Evolutionary conservation across 2,113 vertebrate species (phyloP), one percentile per base, ranked within the genome.

Genomic region (Eulacestoma nigropectus): DNA sequence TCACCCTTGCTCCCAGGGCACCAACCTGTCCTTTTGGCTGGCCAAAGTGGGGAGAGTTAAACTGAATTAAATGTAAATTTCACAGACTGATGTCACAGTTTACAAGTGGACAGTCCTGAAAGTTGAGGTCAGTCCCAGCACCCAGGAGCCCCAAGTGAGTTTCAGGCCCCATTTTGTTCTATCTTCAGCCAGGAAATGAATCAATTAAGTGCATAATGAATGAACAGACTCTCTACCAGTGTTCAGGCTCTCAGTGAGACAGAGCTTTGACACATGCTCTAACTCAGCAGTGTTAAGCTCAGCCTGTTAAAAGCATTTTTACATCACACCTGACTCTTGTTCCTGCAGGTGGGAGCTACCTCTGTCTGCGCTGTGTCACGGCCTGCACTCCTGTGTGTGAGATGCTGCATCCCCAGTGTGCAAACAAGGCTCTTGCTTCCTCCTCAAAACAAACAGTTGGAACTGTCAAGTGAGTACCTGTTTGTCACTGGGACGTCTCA

Each of bases 401-500:
- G 49, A 46, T 52, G 44, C 64, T 91, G 62, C n/a, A n/a, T n/a
- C n/a, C n/a, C n/a, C n/a, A n/a, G n/a, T 14, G 23, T 60, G n/a
- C 73, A 70, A 64, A 57, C 78, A 63, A 69, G 80, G 67, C 14
- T 91, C 60, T 47, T 88, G 73, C 76, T 91, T 84, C 81, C 64
- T 90, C 89, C 85, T 64, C 78, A 50, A 81, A 82, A 83, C 55
- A 93, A 94, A 89, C 60, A 27, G 68, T 20, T 91, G 56, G 70
- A 88, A 50, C 69, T 82, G 89, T 52, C 77, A 95, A 29, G 93
- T 70, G 73, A 90, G 69, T 81, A 29, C 69, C 93, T 94, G 94
- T 93, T 94, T 76, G 63, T 81, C 35, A 17, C 81, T 84, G 81
- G 85, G 89, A 75, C 52, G 42, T 94, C 95, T 46, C 92, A 73